phyloP scores from a whole-genome alignment of 2,113 vertebrate species.

The Ceyx melanurus region DNA sequence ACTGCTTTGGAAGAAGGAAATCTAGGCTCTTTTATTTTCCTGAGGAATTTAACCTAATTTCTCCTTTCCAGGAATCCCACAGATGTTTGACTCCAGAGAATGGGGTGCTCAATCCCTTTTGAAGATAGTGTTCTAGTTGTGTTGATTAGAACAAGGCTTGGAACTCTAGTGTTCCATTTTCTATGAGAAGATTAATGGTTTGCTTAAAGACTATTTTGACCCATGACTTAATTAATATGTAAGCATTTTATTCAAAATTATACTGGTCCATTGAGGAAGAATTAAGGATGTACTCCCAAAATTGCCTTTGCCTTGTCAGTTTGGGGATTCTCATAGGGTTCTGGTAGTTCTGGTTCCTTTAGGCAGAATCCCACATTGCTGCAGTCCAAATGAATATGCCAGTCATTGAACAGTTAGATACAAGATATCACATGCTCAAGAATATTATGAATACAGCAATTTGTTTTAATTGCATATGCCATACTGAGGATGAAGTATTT shows the following conservation, averaged over 20 bases:
- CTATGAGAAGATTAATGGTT: neutral
- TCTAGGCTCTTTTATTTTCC: neutral
- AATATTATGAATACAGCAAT: neutral
- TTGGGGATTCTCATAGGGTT: neutral
- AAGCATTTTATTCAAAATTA: neutral
- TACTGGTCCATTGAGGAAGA: neutral
- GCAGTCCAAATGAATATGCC: neutral
- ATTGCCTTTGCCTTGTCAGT: neutral
- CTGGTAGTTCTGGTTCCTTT: neutral
- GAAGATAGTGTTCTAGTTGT: neutral
- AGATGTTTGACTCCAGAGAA: neutral
- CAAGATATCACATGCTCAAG: neutral
- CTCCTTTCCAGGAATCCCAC: neutral
- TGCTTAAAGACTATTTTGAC: neutral
- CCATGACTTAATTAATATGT: neutral
- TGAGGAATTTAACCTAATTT: neutral
- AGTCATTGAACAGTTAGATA: neutral
- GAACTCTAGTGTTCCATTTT: neutral
- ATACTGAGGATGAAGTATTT: neutral
- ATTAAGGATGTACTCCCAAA: neutral
- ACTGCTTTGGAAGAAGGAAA: neutral
- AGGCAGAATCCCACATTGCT: neutral
- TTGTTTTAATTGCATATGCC: neutral
- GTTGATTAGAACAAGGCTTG: neutral
- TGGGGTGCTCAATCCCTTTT: neutral